A percentile compares a stretch with the other conserved stretches of the same genome.
These are phyloP conservation scores for Tetragnatha versicolor DNA, from an alignment of 1,140 invertebrate species.

Conservation along the genomic window DNA sequence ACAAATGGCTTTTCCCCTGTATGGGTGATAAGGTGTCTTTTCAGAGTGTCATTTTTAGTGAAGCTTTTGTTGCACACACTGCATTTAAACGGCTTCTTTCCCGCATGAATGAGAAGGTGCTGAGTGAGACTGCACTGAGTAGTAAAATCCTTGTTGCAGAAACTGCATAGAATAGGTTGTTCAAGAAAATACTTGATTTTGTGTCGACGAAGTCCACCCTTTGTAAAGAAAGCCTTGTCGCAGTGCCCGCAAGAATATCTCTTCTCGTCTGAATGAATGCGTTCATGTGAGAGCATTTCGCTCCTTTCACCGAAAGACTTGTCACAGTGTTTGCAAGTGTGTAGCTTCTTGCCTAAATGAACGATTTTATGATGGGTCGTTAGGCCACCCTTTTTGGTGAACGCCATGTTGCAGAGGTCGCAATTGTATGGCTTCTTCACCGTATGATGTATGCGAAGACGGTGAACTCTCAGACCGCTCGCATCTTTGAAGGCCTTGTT, in stretches of 20 bases:
- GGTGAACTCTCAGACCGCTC: too few relatives aligned
- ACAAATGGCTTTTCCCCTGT: too few relatives aligned
- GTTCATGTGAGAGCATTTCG: too few relatives aligned
- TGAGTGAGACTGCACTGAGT: not conserved
- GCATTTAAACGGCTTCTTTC: slow-evolving; percentile 42
- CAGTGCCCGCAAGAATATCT: slow-evolving; percentile 19
- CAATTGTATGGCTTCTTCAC: too few relatives aligned
- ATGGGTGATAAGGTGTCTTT: slow-evolving; percentile 5
- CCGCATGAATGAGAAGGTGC: slow-evolving; percentile 25
- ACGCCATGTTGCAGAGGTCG: too few relatives aligned
- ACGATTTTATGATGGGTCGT: too few relatives aligned
- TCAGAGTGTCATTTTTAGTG: not conserved
- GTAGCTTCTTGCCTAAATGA: too few relatives aligned
- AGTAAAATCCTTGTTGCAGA: slow-evolving; percentile 40
- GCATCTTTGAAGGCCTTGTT: too few relatives aligned
- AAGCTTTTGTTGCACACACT: slow-evolving; percentile 18
- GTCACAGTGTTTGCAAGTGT: too few relatives aligned
- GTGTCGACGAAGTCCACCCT: not conserved
- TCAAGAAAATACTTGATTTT: slow-evolving; percentile 8
- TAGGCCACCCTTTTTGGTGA: too few relatives aligned
- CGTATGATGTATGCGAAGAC: too few relatives aligned
- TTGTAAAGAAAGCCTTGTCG: slow-evolving; percentile 22
- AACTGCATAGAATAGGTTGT: slow-evolving; percentile 9
- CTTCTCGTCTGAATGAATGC: slow-evolving; percentile 11
- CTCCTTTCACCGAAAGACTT: too few relatives aligned